Base-by-base conservation (phyloP, 2,797 vertebrate species). In the Halcyon leucocephala region DNA sequence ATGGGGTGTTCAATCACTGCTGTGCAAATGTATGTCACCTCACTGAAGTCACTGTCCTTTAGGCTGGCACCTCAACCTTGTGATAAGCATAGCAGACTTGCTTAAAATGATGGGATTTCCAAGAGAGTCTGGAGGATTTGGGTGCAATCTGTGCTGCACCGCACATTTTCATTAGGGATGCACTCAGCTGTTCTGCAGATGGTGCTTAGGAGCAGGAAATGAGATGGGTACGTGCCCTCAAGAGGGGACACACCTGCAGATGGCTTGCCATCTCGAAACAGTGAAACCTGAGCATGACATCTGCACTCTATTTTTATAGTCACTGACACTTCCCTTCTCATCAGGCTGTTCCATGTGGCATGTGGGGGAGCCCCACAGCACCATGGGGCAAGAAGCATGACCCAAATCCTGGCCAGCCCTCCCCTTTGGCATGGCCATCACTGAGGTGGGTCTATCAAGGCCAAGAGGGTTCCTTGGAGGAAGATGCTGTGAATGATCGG, bases 101-200 rank as follows among this genome's bases (percentile, higher is more conserved):
- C n/a, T 89, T 60, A 41, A 90, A 86, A 57, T 44, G 2, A 35
- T 33, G 69, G 16, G 9, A 44, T 44, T 86, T 77, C 19, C 64
- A 46, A 73, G 69, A 54, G 8, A 73, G 33, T 9, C 42, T 62
- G 48, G 57, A 67, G n/a, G 17, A 49, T 46, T 65, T 69, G 52
- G 28, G 29, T 41, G 60, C 52, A 39, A 35, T 33, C n/a, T 61
- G 28, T 55, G 42, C 26, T 37, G 42, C 66, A 57, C 26, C 12
- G 7, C 9, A n/a, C 8, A 9, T 65, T 83, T 82, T 80, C 54
- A 29, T 17, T 29, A 33, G 46, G 37, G 29, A 42, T 66, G 35
- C 0, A 0, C 16, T 42, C 46, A 64, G 35, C 15, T 2, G 4
- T 37, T 66, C 55, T 71, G 76, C 42, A 58, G 0, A 24, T 51